Conservation (phyloP, 2,113 vertebrate genomes). For the Canis aureus region DNA sequence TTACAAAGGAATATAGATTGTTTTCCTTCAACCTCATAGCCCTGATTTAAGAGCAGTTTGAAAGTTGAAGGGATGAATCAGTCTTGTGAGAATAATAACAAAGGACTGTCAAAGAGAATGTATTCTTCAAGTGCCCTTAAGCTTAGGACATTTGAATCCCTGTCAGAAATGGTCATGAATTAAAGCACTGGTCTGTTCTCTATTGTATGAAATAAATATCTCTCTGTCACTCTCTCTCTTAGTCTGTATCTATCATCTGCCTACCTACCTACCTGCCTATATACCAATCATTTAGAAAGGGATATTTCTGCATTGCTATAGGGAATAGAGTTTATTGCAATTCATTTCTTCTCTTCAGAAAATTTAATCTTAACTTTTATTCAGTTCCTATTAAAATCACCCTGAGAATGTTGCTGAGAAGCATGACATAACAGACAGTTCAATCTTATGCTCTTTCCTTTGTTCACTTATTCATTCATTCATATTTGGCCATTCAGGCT, state of each 20-base stretch:
- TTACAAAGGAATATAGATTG: background rate
- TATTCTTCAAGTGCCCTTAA: conserved; percentile 12
- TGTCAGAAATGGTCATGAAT: background rate
- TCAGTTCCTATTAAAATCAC: background rate
- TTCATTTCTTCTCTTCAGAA: background rate
- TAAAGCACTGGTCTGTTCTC: background rate
- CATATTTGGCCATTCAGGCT: background rate
- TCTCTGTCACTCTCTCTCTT: background rate
- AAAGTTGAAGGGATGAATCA: background rate
- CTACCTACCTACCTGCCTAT: background rate
- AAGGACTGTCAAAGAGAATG: background rate
- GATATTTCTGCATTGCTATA: conserved; percentile 8
- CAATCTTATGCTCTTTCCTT: background rate
- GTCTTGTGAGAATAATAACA: conserved; percentile 3
- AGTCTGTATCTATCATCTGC: background rate
- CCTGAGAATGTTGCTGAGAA: background rate
- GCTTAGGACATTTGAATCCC: background rate
- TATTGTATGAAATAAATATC: background rate
- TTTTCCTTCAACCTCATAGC: background rate
- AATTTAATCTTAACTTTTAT: background rate
- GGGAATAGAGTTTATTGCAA: background rate
- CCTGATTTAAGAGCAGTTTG: conserved; percentile 11
- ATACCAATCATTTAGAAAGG: background rate
- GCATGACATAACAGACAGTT: background rate
- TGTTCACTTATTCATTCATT: background rate